phyloP scores from a whole-genome alignment of 1,140 invertebrate species.

The Muscidifurax raptorellus region DNA sequence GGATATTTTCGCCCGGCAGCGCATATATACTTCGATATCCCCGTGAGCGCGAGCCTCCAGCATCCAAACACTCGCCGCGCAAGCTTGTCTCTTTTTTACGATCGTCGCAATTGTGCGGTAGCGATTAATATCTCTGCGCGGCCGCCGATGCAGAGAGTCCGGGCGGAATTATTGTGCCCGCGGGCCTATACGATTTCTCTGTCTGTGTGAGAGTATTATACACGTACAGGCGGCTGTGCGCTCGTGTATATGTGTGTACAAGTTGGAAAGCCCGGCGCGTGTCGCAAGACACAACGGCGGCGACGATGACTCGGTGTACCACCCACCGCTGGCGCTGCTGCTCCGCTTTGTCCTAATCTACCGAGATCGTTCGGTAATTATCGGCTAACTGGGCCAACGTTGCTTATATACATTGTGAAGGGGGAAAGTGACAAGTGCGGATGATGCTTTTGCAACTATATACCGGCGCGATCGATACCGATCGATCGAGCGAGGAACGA shows the following conservation, averaged over 20 bases:
- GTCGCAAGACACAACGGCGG: constrained; percentile 26
- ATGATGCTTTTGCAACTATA: constrained; percentile 49
- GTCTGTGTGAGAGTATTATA: background rate
- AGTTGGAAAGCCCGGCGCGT: constrained; percentile 2
- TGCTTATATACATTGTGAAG: background rate
- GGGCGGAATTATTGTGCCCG: constrained; percentile 22
- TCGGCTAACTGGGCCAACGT: constrained; percentile 47
- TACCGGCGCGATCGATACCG: background rate
- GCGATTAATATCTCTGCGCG: constrained; percentile 41
- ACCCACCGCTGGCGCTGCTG: constrained; percentile 31
- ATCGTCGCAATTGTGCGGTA: constrained; percentile 47
- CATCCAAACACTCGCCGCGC: background rate
- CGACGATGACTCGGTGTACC: constrained; percentile 49
- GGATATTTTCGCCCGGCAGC: constrained; percentile 32
- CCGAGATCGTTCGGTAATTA: constrained; percentile 47
- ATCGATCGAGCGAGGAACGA: background rate
- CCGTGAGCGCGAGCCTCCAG: background rate
- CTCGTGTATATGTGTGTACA: background rate
- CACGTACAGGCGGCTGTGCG: background rate
- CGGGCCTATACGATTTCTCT: background rate
- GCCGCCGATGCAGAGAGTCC: background rate
- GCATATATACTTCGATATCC: background rate
- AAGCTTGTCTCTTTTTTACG: constrained; percentile 37
- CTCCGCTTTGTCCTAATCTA: constrained; percentile 44
- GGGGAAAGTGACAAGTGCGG: constrained; percentile 53